Conservation (phyloP, 2,888 invertebrate species). For the Diarsia dahlii region DNA sequence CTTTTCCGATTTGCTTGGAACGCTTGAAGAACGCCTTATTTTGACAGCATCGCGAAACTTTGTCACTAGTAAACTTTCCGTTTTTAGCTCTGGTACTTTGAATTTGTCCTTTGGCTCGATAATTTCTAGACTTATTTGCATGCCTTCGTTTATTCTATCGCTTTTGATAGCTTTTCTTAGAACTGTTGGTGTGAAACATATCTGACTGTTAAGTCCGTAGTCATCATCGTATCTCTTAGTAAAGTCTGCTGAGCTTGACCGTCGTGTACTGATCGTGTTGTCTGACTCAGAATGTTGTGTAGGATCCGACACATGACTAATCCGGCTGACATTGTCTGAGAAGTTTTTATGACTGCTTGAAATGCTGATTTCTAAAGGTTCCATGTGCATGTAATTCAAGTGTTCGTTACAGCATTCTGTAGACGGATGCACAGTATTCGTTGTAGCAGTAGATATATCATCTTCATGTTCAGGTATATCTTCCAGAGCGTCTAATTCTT, state of each 20-base stretch:
- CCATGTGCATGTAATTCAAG: conserved; percentile 85
- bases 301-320: conserved; percentile 89
- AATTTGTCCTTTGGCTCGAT: conserved; percentile 80
- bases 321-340: conserved; percentile 89
- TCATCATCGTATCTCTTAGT: conserved; percentile 90
- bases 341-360: conserved; percentile 86
- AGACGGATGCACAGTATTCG: conserved; percentile 81
- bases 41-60: conserved; percentile 91
- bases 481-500: conserved; percentile 88
- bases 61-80: conserved; percentile 83
- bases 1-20: conserved; percentile 93
- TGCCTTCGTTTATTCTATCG: conserved; percentile 82
- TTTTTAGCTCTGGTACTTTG: conserved; percentile 85
- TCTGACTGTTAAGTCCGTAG: conserved; percentile 77
- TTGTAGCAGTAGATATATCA: conserved; percentile 84
- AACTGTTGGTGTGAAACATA: conserved; percentile 86
- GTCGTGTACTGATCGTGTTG: conserved; percentile 84
- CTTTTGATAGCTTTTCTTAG: conserved; percentile 83
- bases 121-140: conserved; percentile 73
- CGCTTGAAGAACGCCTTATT: conserved; percentile 92
- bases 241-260: conserved; percentile 92
- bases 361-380: conserved; percentile 82
- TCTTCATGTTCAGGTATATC: conserved; percentile 87
- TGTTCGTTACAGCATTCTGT: conserved; percentile 85
- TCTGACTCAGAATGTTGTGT: conserved; percentile 85